These are phyloP conservation scores for Sitobion miscanthi DNA, from an alignment of 1,140 invertebrate species.

Conservation along the genomic window DNA sequence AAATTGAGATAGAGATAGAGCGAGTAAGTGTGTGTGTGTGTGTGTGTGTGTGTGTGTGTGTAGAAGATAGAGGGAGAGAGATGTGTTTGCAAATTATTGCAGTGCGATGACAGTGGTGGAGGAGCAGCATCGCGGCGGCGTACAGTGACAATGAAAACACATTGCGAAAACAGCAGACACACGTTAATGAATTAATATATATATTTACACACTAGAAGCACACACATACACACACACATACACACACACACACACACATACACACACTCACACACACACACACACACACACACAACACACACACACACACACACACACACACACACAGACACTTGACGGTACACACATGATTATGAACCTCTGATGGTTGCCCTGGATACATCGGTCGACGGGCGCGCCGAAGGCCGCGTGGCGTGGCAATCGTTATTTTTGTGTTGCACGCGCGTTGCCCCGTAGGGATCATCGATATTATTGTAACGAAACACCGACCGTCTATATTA, in stretches of 20 bases:
- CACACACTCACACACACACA: not conserved
- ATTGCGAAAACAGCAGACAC: not conserved
- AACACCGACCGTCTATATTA: not conserved
- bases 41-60: too few relatives aligned
- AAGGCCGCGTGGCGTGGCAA: conserved; percentile 39
- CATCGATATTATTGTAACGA: conserved; percentile 38
- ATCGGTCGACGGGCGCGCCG: conserved; percentile 16
- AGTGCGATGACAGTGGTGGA: not conserved
- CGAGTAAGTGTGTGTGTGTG: too few relatives aligned
- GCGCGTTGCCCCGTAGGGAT: not conserved
- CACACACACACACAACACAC: not conserved
- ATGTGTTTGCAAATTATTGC: not conserved
- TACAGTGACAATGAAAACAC: not conserved
- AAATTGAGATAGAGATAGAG: too few relatives aligned
- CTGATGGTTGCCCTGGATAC: conserved; percentile 53
- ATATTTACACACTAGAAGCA: not conserved
- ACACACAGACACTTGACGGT: not conserved
- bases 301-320: too few relatives aligned
- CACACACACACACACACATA: not conserved
- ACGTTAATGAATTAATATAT: not conserved
- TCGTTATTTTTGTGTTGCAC: conserved; percentile 49
- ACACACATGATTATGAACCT: conserved; percentile 43
- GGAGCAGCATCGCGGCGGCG: not conserved
- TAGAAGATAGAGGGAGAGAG: too few relatives aligned
- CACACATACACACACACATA: not conserved